Evolutionary conservation across 2,888 invertebrate genomes (phyloP), one percentile per base, ranked within the genome.

Genomic region (Cyclophora punctaria): DNA sequence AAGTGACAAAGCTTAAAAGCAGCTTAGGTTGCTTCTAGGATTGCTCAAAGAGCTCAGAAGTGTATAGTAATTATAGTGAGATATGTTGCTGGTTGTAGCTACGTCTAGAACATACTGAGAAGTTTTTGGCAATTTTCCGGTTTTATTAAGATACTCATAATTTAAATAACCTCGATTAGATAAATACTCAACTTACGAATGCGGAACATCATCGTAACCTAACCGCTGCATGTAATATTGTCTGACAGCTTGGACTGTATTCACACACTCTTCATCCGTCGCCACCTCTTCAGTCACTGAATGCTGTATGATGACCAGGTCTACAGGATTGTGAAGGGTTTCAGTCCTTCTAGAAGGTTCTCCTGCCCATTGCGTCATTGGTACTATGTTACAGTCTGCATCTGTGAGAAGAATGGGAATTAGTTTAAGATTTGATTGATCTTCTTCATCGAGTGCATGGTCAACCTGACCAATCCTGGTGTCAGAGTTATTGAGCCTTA

Each of bases 131-230:
- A n/a, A n/a, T n/a, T n/a, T n/a, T n/a, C n/a, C n/a, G n/a, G n/a
- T n/a, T n/a, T n/a, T n/a, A n/a, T n/a, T n/a, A n/a, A n/a, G n/a
- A n/a, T n/a, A n/a, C n/a, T n/a, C n/a, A n/a, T n/a, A n/a, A n/a
- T n/a, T n/a, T n/a, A n/a, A n/a, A n/a, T n/a, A n/a, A n/a, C n/a
- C n/a, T n/a, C n/a, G n/a, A n/a, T n/a, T n/a, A n/a, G n/a, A n/a
- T n/a, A n/a, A n/a, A n/a, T n/a, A n/a, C n/a, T n/a, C 4, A 42
- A 57, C 90, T 88, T 75, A 92, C 91, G 91, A 91, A 63, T 86
- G 90, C 35, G 89, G 92, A 49, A 92, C 90, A 62, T 92, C 92
- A 44, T 75, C 71, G 66, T 88, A 91, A 7, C 82, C 75, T 33
- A 82, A 56, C 2, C 63, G 62, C 46, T 88, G 75, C 69, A 89